Percentiles rank a stretch among this genome's conserved stretches.
phyloP scores from a whole-genome alignment of 2,888 invertebrate genomes.

The Athalia cordata region DNA sequence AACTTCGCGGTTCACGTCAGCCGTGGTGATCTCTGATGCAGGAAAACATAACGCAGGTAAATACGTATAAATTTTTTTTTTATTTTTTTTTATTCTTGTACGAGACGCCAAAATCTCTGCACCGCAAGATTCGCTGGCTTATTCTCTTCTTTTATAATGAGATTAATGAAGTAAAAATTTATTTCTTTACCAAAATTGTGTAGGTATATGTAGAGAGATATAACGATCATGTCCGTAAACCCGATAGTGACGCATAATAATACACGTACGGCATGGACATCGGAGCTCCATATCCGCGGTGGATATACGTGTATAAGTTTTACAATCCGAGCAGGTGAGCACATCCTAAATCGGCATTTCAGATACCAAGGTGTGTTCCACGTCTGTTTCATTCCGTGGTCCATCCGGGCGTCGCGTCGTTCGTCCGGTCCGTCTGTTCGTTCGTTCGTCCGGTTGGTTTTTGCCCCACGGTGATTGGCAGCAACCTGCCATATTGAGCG shows the following conservation, averaged over 20 bases:
- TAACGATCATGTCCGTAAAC: no score
- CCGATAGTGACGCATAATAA: no score
- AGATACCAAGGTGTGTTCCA: background rate
- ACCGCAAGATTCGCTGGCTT: background rate
- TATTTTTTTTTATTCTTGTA: no score
- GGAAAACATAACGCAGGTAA: background rate
- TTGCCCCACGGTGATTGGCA: constrained; percentile 59
- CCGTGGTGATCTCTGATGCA: background rate
- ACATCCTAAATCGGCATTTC: constrained; percentile 59
- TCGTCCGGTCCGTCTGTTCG: constrained; percentile 26
- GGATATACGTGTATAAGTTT: no score
- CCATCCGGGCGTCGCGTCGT: no score
- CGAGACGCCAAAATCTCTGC: no score
- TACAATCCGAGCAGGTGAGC: constrained; percentile 37
- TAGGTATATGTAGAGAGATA: background rate
- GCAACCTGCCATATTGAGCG: constrained; percentile 63
- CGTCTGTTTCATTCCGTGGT: background rate
- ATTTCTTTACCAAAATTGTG: no score
- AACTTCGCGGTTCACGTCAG: no score
- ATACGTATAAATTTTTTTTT: background rate
- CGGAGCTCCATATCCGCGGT: no score
- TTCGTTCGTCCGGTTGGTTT: constrained; percentile 55
- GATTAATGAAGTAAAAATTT: background rate
- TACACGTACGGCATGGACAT: no score
- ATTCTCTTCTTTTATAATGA: background rate